Evolutionary conservation across 2,113 vertebrate species (phyloP), one percentile per base, ranked within the genome.

Genomic region (Triplophysa rosa): DNA sequence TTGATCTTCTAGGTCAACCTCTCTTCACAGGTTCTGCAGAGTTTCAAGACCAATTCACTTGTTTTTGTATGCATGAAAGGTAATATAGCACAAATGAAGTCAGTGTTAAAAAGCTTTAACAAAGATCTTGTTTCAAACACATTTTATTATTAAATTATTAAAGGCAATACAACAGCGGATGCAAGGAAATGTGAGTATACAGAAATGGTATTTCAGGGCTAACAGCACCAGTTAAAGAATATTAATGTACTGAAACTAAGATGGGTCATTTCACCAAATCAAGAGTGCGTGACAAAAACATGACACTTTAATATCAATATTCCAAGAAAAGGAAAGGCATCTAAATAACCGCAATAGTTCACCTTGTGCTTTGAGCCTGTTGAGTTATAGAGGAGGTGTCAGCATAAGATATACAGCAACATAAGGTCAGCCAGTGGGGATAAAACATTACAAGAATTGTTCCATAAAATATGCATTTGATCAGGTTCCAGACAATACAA

Each of bases 101-200:
- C 13, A 0, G 47, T 16, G 14, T 16, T 49, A 29, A 52, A 52
- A 68, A 49, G 24, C 19, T 16, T 17, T 2, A 69, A 69, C n/a
- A 58, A 2, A 1, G 2, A 37, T 70, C 24, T n/a, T 42, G 16
- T 84, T 84, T 73, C 42, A 12, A 80, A 80, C 64, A 66, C 72
- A 82, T 85, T 84, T 83, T 83, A 74, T 80, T 79, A 69, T 84
- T 67, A 87, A 79, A 88, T 85, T 89, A 85, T 87, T 81, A 90
- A 88, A 92, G 77, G 64, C 37, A 54, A 80, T 88, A 89, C 59
- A 90, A 81, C 85, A 85, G 66, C 86, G 79, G 86, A 87, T 80
- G 81, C 84, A 81, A 85, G 87, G 74, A 56, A 86, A 85, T 63
- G 77, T 77, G 84, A 87, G 83, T 82, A 64, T 3, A 37, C 54